Evolutionary conservation across 64 coral and sea anemone species (phyloP), one percentile per base, ranked within the genome.

Genomic region (Montipora sp.): DNA sequence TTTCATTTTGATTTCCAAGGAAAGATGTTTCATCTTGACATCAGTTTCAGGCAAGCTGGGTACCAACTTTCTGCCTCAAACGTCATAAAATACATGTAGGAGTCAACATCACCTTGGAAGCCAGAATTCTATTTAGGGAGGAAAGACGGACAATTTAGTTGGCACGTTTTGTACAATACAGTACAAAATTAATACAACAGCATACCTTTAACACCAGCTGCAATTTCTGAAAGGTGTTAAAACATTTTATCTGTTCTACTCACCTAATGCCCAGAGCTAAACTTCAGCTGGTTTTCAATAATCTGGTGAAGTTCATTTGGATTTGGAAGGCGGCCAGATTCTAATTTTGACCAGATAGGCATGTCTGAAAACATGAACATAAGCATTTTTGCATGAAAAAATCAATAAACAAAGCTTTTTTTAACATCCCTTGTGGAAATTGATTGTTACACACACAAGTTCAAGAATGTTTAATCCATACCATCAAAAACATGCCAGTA

Each of bases 331-430:
- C 96, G 93, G 18, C 96, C 96, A 77, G 96, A 95, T 75, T 98
- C 87, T 18, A 98, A 77, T 87, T 98, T 98, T n/a, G 96, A 98
- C 96, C 96, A 98, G 44, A 98, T 92, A 71, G 96, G 96, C 79
- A 98, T 98, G 68, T 98, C 96, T 98, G 74, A 44, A 8, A 80
- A 79, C 10, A 57, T 53, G 63, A n/a, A 22, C 1, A 73, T 12
- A 75, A 11, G 13, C 36, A 57, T 57, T 57, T 57, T 6, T 3
- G 53, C 53, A 57, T 8, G 53, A 57, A 57, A 57, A 57, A 57
- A 57, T 57, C 53, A 57, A 8, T 11, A 57, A 57, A 36, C 36
- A 36, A 36, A 36, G 36, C 36, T 36, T 2, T 36, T 36, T 36
- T 36, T 36, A 36, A 36, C 36, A 36, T 36, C 36, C 36, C 36